These are phyloP conservation scores for Uria aalge DNA, from an alignment of 2,113 vertebrate genomes.

Conservation along the genomic window DNA sequence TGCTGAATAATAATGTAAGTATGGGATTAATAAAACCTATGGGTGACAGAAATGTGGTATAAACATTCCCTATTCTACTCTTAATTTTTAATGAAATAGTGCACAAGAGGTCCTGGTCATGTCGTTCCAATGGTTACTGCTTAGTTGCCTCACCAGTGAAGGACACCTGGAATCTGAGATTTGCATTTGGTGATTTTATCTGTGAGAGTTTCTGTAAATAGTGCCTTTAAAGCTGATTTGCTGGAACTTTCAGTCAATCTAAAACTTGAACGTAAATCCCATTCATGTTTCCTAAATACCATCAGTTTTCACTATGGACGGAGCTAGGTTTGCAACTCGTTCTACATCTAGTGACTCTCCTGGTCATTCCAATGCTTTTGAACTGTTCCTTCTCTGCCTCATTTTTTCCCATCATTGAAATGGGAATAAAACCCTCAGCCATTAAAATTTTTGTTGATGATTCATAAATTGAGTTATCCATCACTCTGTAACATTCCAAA, in stretches of 20 bases:
- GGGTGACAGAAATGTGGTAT: background rate
- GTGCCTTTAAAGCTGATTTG: background rate
- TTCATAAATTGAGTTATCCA: background rate
- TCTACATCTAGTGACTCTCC: background rate
- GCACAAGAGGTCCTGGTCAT: background rate
- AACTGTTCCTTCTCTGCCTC: background rate
- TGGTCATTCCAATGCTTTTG: background rate
- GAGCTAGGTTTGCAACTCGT: background rate
- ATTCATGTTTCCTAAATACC: background rate
- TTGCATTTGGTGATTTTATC: background rate
- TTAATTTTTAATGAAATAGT: background rate
- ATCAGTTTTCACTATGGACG: background rate
- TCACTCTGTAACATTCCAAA: background rate
- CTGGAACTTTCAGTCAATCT: background rate
- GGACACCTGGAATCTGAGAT: background rate
- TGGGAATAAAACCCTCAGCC: background rate
- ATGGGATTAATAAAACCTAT: background rate
- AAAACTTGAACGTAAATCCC: background rate
- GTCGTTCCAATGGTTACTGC: background rate
- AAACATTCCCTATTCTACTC: background rate
- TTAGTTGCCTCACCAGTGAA: background rate
- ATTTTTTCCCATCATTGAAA: background rate
- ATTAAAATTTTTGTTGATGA: background rate
- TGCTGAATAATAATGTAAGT: background rate
- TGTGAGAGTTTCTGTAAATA: background rate